Evolutionary conservation across 1,140 invertebrate species (phyloP).

Genomic region (Drosophila ambigua): DNA sequence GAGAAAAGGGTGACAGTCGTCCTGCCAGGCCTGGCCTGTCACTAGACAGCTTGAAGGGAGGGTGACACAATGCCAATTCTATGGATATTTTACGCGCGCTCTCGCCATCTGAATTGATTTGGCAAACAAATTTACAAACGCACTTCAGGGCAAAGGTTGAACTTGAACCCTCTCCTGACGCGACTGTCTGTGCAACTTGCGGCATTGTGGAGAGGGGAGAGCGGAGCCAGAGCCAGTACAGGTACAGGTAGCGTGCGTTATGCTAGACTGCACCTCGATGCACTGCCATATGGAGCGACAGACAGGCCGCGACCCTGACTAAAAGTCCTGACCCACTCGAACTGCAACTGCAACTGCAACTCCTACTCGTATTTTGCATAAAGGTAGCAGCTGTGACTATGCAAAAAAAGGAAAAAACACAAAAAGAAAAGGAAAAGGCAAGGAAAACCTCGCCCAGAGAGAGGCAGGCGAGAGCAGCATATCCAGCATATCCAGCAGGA

Average conservation of each 20-base stretch:
- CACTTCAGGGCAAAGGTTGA: constrained; percentile 29
- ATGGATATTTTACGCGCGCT: constrained; percentile 7
- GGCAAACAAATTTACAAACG: constrained; percentile 63
- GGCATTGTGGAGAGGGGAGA: not conserved
- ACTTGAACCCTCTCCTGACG: not conserved
- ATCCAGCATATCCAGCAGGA: constrained; percentile 4
- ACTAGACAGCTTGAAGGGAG: constrained; percentile 1
- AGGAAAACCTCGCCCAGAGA: constrained; percentile 11
- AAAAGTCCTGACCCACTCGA: no score
- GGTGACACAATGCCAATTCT: constrained; percentile 37
- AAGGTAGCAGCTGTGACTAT: constrained; percentile 50
- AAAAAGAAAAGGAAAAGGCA: constrained; percentile 1
- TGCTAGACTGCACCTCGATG: constrained; percentile 29
- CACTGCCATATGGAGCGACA: constrained; percentile 30
- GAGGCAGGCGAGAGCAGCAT: not conserved
- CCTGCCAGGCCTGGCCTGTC: no score
- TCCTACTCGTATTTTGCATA: constrained; percentile 57
- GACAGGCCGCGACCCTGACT: not conserved
- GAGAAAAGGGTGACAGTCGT: constrained; percentile 14
- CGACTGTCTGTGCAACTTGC: not conserved
- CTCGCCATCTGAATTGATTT: constrained; percentile 61
- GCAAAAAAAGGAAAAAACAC: constrained; percentile 30
- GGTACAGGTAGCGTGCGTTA: constrained; percentile 50
- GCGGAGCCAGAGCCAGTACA: constrained; percentile 10
- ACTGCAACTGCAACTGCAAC: not conserved